phyloP scores from a whole-genome alignment of 2,113 vertebrate genomes.

The Pollachius pollachius region DNA sequence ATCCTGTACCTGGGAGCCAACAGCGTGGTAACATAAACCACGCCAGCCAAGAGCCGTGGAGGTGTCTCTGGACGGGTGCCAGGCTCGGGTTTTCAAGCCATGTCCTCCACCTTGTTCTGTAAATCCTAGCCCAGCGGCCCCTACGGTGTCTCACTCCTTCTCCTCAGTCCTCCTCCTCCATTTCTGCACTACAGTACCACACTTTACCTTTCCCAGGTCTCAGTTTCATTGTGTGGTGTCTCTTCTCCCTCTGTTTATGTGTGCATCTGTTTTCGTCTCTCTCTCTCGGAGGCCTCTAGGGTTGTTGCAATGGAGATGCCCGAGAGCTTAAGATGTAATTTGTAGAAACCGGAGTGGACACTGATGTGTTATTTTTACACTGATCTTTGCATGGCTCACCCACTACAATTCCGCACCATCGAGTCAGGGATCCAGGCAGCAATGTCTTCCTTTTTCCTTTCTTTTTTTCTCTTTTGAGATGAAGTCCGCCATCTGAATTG shows the following conservation, averaged over 20 bases:
- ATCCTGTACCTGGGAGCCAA: slow-evolving; percentile 25
- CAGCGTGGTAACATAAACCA: slow-evolving; percentile 40
- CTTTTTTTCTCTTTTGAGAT: slow-evolving; percentile 7
- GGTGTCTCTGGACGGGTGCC: slow-evolving; percentile 31
- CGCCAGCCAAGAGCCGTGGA: slow-evolving; percentile 22
- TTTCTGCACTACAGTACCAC: background rate
- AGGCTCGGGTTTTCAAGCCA: slow-evolving; percentile 1
- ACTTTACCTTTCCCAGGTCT: background rate
- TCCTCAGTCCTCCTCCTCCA: slow-evolving; percentile 15
- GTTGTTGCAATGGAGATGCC: slow-evolving; percentile 6
- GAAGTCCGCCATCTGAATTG: slow-evolving; percentile 41
- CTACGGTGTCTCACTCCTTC: background rate
- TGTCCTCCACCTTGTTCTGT: background rate
- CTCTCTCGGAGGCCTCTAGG: background rate
- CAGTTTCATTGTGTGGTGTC: too few species aligned
- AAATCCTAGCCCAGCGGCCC: slow-evolving; percentile 19
- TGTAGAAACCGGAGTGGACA: slow-evolving; percentile 7
- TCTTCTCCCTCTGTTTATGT: too few species aligned
- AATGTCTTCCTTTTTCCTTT: slow-evolving; percentile 22
- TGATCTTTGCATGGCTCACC: background rate
- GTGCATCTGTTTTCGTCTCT: background rate
- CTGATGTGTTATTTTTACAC: slow-evolving; percentile 6
- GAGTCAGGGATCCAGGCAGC: background rate
- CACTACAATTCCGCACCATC: background rate
- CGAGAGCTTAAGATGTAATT: background rate